Conservation (phyloP, 2,797 vertebrate species). For the Sebastes aleutianus region DNA sequence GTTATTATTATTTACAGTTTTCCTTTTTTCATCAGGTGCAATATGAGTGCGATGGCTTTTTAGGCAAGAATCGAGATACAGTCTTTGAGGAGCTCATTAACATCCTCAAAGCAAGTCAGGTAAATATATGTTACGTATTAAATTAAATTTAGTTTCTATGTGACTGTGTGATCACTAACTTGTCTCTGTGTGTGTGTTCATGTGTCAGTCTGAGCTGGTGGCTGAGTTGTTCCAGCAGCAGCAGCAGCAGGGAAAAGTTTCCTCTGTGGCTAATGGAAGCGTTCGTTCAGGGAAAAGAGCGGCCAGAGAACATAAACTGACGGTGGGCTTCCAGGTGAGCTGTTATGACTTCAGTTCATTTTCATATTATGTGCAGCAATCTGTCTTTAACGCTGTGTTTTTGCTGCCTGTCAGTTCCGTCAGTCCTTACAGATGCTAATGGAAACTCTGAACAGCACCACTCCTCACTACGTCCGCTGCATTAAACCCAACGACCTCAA, state of each 20-base stretch:
- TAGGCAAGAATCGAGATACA: slow-evolving; percentile 85
- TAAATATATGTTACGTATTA: slow-evolving; percentile 22
- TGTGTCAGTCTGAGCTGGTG: slow-evolving; percentile 82
- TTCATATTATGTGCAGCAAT: neutral
- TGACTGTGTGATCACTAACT: neutral
- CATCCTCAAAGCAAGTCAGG: slow-evolving; percentile 86
- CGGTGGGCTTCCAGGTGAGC: slow-evolving; percentile 83
- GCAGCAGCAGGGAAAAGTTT: slow-evolving; percentile 45
- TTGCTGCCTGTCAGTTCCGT: slow-evolving; percentile 74
- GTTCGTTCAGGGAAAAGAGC: slow-evolving; percentile 74
- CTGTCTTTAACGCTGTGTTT: neutral
- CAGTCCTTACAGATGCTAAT: slow-evolving; percentile 82
- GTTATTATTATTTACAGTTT: neutral
- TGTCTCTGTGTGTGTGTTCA: neutral
- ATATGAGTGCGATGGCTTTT: slow-evolving; percentile 82
- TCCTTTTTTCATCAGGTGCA: slow-evolving; percentile 74
- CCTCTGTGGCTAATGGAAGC: slow-evolving; percentile 64
- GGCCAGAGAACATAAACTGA: slow-evolving; percentile 80
- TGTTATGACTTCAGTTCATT: neutral
- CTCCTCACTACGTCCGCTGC: slow-evolving; percentile 86
- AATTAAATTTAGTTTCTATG: neutral
- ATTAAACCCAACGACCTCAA: slow-evolving; percentile 87
- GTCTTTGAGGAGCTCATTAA: slow-evolving; percentile 86
- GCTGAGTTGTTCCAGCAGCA: slow-evolving; percentile 83
- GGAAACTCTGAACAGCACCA: slow-evolving; percentile 83